Percentiles rank a stretch among this genome's conserved stretches.
Evolutionary conservation across 1,140 invertebrate genomes (phyloP).

Genomic region (Drosophila ironensis): DNA sequence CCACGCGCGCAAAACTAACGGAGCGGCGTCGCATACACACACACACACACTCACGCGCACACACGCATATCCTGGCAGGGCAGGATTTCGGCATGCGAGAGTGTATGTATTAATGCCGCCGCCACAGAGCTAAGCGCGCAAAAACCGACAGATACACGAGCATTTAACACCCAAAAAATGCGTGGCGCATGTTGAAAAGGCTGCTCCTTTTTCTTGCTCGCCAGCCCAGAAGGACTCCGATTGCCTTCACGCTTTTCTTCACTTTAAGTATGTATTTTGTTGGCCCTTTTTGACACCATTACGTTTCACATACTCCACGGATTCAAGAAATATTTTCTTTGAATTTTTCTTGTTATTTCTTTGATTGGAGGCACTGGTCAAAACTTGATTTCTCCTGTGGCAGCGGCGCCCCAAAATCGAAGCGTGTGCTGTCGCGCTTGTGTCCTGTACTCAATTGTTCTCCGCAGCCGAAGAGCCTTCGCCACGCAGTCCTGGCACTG

Average conservation of each 20-base stretch:
- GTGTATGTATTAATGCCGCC: conserved; percentile 67
- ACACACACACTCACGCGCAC: conserved; percentile 5
- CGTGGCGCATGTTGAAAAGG: conserved; percentile 69
- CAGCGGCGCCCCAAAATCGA: conserved; percentile 28
- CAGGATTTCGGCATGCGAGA: conserved; percentile 7
- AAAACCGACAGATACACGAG: conserved; percentile 79
- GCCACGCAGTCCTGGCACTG: conserved; percentile 6
- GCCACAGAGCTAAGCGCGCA: conserved; percentile 70
- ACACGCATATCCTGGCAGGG: conserved; percentile 2
- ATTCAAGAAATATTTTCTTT: conserved; percentile 14
- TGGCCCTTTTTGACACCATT: conserved; percentile 6
- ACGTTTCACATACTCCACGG: conserved; percentile 46
- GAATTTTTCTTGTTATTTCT: conserved; percentile 23
- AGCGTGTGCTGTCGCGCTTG: conserved; percentile 59
- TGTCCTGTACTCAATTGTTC: conserved; percentile 76
- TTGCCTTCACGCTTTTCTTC: not conserved
- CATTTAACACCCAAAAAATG: conserved; percentile 78
- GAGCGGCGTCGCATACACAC: conserved; percentile 52
- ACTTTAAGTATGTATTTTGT: not conserved
- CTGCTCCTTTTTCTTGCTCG: conserved; percentile 4
- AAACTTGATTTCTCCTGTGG: conserved; percentile 39
- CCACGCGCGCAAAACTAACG: conserved; percentile 77
- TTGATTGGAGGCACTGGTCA: conserved; percentile 40
- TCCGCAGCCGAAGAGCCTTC: conserved; percentile 18
- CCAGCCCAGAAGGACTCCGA: not conserved